A percentile compares a stretch with the other conserved stretches of the same genome.
Conservation (phyloP, 1,140 invertebrate species). For the Lordiphosa mommai region DNA sequence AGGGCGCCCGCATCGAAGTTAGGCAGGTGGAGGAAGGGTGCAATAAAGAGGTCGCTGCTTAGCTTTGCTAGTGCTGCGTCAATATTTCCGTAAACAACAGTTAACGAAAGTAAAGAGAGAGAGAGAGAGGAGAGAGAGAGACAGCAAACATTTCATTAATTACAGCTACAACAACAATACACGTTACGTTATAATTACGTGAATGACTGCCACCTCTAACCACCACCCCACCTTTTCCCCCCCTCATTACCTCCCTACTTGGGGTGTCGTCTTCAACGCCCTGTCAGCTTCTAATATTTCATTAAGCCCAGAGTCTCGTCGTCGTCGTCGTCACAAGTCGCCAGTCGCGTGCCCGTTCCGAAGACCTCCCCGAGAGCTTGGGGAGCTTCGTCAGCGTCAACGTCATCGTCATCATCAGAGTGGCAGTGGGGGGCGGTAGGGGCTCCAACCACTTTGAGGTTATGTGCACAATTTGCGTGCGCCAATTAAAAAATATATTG, state of each 20-base stretch:
- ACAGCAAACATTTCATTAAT: slow-evolving; percentile 35
- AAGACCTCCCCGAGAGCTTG: slow-evolving; percentile 29
- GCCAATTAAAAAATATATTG: slow-evolving; percentile 57
- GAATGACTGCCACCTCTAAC: not conserved
- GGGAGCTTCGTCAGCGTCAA: slow-evolving; percentile 26
- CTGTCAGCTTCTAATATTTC: slow-evolving; percentile 72
- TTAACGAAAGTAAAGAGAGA: slow-evolving; percentile 7
- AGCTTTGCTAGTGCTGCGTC: slow-evolving; percentile 57
- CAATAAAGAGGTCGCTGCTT: slow-evolving; percentile 71
- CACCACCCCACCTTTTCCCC: not conserved
- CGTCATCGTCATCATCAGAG: slow-evolving; percentile 28
- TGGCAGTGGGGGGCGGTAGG: not conserved
- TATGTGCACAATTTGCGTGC: slow-evolving; percentile 72
- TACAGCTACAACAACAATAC: slow-evolving; percentile 25
- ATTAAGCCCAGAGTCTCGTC: slow-evolving; percentile 42
- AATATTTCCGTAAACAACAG: slow-evolving; percentile 66
- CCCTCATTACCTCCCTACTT: slow-evolving; percentile 9
- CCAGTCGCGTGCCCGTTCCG: slow-evolving; percentile 56
- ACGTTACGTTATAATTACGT: slow-evolving; percentile 69
- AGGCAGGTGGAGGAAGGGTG: slow-evolving; percentile 23
- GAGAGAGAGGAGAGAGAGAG: not conserved
- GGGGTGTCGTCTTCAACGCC: slow-evolving; percentile 52
- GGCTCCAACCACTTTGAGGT: slow-evolving; percentile 53
- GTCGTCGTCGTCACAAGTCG: slow-evolving; percentile 28
- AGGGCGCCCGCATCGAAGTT: not conserved